phyloP scores from a whole-genome alignment of 2,113 vertebrate species.

The Oostethus manadensis region DNA sequence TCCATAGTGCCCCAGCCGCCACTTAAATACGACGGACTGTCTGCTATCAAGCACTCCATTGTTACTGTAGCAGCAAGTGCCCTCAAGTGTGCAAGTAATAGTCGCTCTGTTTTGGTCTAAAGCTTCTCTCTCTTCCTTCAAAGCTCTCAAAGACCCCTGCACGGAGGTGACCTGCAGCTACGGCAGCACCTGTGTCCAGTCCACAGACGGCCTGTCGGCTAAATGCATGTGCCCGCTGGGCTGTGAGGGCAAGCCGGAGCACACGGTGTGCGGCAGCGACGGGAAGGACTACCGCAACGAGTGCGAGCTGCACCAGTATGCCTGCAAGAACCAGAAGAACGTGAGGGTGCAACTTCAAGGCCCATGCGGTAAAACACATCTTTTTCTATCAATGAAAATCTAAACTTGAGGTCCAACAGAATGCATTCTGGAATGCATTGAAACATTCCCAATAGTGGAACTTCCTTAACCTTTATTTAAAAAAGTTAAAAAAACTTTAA shows the following conservation, averaged over 20 bases:
- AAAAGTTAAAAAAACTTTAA: too few species aligned
- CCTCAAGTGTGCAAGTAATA: slow-evolving; percentile 13
- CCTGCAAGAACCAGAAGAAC: slow-evolving; percentile 84
- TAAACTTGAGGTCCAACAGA: too few species aligned
- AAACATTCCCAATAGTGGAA: too few species aligned
- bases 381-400: not conserved
- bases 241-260: slow-evolving; percentile 65
- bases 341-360: slow-evolving; percentile 82
- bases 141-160: slow-evolving; percentile 90
- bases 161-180: slow-evolving; percentile 84
- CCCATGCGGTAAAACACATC: slow-evolving; percentile 79
- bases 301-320: slow-evolving; percentile 83
- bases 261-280: slow-evolving; percentile 85
- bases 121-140: not conserved
- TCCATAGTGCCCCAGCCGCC: slow-evolving; percentile 38
- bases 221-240: slow-evolving; percentile 83
- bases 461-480: too few species aligned
- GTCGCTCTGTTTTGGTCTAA: slow-evolving; percentile 15
- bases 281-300: slow-evolving; percentile 83
- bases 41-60: slow-evolving; percentile 33
- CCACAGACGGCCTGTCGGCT: slow-evolving; percentile 78
- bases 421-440: too few species aligned
- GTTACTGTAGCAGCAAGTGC: slow-evolving; percentile 23
- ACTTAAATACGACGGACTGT: slow-evolving; percentile 33
- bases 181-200: slow-evolving; percentile 87